These are phyloP conservation scores for Drosophila biarmipes DNA, from an alignment of 1,140 invertebrate species.

Conservation along the genomic window DNA sequence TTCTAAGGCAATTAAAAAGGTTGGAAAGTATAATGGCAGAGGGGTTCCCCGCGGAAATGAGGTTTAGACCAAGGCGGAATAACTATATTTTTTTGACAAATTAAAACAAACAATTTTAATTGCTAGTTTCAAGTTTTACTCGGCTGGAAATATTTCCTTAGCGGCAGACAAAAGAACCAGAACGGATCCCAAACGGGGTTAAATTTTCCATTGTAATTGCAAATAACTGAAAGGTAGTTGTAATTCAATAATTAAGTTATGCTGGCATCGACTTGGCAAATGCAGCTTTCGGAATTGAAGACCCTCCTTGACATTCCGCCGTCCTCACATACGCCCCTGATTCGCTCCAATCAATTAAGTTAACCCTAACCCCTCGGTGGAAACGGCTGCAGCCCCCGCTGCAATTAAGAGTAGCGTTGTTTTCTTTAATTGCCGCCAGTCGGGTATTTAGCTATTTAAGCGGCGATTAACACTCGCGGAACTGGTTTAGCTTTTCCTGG, in stretches of 20 bases:
- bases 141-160: conserved; percentile 17
- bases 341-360: conserved; percentile 39
- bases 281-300: conserved; percentile 24
- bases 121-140: conserved; percentile 3
- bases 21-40: no score
- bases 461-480: conserved; percentile 62
- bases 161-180: background rate
- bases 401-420: conserved; percentile 45
- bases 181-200: conserved; percentile 1
- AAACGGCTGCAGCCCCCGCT: conserved; percentile 26
- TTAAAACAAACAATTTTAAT: conserved; percentile 5
- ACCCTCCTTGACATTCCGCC: conserved; percentile 37
- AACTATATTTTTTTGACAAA: conserved; percentile 7
- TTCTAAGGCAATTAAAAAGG: no score
- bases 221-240: conserved; percentile 8
- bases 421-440: conserved; percentile 56
- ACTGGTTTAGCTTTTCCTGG: conserved; percentile 62
- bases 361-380: conserved; percentile 36
- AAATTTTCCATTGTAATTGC: conserved; percentile 3
- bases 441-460: conserved; percentile 48
- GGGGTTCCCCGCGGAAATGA: background rate
- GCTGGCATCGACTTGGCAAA: conserved; percentile 13
- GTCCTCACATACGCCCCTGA: conserved; percentile 28
- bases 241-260: conserved; percentile 34
- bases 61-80: conserved; percentile 11